Evolutionary conservation across 2,888 invertebrate genomes (phyloP), one percentile per base, ranked within the genome.

Genomic region (Clistopyga incitator): DNA sequence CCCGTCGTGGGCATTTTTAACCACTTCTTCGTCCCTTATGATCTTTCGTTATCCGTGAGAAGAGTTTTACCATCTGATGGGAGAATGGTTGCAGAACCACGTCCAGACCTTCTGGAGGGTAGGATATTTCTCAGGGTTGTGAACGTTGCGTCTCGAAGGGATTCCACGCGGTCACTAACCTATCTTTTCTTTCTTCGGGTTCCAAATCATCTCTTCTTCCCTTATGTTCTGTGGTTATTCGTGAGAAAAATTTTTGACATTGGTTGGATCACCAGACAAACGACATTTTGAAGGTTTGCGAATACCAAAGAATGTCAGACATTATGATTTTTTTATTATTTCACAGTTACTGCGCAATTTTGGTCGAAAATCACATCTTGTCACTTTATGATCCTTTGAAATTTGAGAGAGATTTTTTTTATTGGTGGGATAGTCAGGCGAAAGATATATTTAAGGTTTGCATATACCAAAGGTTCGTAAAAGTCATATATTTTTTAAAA

Each of bases 191-290:
- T 59, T 56, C 42, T 8, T 59, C 23, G 25, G 54, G 42, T 45
- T 59, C 59, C 25, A 59, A 45, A 45, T 59, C 6, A 71, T 54
- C 54, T 71, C 71, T 71, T 54, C 56, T 25, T 20, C n/a, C 42
- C 56, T 71, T 38, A 71, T 71, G 56, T 15, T 71, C 42, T 13
- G n/a, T 56, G 15, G 71, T 56, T 71, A 71, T 18, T 56, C 68
- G 68, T 70, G 68, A 70, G 68, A 70, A 70, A 38, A 18, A 34
- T 61, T n/a, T 18, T 34, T n/a, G 15, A 34, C 18, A 34, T 18
- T 8, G 6, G 18, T 8, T 1, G 61, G 0, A 61, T 0, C 3
- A 8, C 15, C n/a, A 34, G 34, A 61, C 38, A 18, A 61, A 15
- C 3, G 18, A 8, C 34, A n/a, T 6, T 6, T 3, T n/a, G 38